Evolutionary conservation across 2,888 invertebrate genomes (phyloP).

Genomic region (Lithophane ornitopus): DNA sequence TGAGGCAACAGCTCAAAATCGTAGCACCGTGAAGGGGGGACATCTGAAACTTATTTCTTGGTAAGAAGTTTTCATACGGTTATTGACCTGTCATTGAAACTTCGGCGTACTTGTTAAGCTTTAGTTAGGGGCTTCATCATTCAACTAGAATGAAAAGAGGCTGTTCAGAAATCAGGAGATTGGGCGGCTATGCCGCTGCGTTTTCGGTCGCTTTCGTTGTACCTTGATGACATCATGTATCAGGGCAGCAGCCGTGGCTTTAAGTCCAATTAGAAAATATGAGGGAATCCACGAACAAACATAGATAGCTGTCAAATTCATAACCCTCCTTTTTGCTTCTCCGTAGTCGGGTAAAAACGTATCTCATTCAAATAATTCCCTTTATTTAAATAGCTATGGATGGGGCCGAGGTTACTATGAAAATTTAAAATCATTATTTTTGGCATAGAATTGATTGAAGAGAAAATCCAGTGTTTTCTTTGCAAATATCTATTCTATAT

Average conservation of each 20-base stretch:
- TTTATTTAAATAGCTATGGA: not conserved
- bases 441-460: not conserved
- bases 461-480: not conserved
- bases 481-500: too few relatives aligned
- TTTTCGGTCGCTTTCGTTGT: not conserved
- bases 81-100: constrained; percentile 7
- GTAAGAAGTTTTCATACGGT: not conserved
- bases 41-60: constrained; percentile 16
- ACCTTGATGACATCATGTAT: not conserved
- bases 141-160: not conserved
- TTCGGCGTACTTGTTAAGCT: not conserved
- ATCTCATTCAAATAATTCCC: not conserved
- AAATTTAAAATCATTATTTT: not conserved
- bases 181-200: not conserved
- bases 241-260: not conserved
- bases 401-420: not conserved
- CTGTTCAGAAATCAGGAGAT: not conserved
- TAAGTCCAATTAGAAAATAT: too few relatives aligned
- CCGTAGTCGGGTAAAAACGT: not conserved
- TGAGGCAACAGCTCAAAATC: not conserved
- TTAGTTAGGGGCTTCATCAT: not conserved
- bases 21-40: not conserved
- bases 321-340: too few relatives aligned
- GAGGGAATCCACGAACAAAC: too few relatives aligned
- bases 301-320: too few relatives aligned